Evolutionary conservation across 2,888 invertebrate species (phyloP), one percentile per base, ranked within the genome.

Genomic region (Cordylochernes scorpioides): DNA sequence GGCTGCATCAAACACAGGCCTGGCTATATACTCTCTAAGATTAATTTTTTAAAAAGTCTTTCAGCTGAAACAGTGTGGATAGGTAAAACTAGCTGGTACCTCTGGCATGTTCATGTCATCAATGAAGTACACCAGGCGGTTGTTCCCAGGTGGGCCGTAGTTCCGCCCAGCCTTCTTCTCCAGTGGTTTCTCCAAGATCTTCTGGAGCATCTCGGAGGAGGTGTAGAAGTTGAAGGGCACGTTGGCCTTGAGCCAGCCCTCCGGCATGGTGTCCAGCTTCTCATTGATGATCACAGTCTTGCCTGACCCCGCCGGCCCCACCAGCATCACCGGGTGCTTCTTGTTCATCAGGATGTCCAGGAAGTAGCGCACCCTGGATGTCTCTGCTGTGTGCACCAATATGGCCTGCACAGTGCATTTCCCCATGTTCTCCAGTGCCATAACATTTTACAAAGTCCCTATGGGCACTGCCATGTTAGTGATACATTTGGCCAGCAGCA

Each of bases 101-200:
- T 84, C 84, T 2, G 91, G 88, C 86, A 91, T 91, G 49, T 91
- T 91, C 71, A 91, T 72, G 47, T 91, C 91, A 48, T 91, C 91
- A 35, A 91, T 71, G 49, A 91, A 91, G 52, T 86, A 91, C 37
- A 91, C 68, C 24, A 91, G 59, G 0, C 73, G 75, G 54, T 86
- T 84, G 46, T 70, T 84, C 9, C 88, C 86, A 0, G 86, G 86
- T 9, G 91, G 91, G 0, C 86, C 91, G 47, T 72, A 91, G 56
- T 86, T 88, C 39, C 84, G 62, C 5, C 80, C 88, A 7, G 88
- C 88, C 53, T 91, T 91, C 58, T 91, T 91, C 52, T 91, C 91
- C 33, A 91, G 52, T 5, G 86, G 80, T 49, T 80, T 84, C 50
- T 91, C 91, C 31, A 91, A 54, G 29, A 86, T 72, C 49, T 78